phyloP scores from a whole-genome alignment of 2,888 invertebrate species.

The Willowsia nigromaculata region DNA sequence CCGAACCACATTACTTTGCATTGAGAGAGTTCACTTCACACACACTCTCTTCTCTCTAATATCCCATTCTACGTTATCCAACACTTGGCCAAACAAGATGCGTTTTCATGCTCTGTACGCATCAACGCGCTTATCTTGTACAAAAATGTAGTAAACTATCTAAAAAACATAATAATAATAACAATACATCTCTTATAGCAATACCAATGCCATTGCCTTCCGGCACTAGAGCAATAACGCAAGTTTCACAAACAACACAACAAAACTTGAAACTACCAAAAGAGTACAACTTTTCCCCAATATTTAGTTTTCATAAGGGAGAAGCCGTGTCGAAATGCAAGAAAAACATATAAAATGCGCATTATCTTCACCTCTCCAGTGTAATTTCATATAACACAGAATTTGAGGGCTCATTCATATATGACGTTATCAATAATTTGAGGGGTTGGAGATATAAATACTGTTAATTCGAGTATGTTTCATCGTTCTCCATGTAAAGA shows the following conservation, averaged over 20 bases:
- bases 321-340: background rate
- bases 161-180: no score
- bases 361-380: background rate
- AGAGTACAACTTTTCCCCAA: background rate
- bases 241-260: background rate
- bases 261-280: background rate
- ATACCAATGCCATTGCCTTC: no score
- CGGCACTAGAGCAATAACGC: constrained; percentile 2
- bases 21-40: background rate
- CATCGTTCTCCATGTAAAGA: background rate
- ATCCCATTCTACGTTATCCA: background rate
- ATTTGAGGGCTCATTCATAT: no score
- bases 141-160: no score
- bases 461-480: no score
- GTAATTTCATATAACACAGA: no score
- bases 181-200: no score
- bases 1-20: constrained; percentile 46
- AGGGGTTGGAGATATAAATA: no score
- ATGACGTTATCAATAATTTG: no score
- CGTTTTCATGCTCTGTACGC: background rate
- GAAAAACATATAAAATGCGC: background rate
- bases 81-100: constrained; percentile 1
- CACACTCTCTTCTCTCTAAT: background rate
- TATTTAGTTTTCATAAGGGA: background rate
- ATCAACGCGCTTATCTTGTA: background rate